Percentiles rank a stretch among this genome's conserved stretches.
Conservation (phyloP, 2,113 vertebrate genomes). For the Laticauda laticaudata region DNA sequence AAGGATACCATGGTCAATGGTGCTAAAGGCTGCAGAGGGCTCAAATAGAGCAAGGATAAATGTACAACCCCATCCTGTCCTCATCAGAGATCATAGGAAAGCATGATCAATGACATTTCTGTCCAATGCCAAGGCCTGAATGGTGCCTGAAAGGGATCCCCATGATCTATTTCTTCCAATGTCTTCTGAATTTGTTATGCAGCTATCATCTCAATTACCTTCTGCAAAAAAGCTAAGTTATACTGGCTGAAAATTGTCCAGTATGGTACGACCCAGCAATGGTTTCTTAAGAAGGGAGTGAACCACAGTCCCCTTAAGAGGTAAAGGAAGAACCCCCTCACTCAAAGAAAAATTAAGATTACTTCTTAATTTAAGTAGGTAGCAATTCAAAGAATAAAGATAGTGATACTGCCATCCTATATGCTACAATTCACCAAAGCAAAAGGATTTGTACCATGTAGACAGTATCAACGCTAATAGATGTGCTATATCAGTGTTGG, state of each 20-base stretch:
- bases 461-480: not conserved
- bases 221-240: not conserved
- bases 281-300: not conserved
- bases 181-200: not conserved
- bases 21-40: not conserved
- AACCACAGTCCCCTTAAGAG: not conserved
- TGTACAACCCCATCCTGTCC: not conserved
- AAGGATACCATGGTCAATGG: not conserved
- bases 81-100: not conserved
- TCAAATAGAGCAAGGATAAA: not conserved
- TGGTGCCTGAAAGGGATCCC: not conserved
- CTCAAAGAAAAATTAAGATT: not conserved
- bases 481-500: not conserved
- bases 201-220: not conserved
- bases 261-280: not conserved
- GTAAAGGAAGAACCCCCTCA: not conserved
- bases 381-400: not conserved
- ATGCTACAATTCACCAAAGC: not conserved
- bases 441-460: not conserved
- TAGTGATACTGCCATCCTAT: not conserved
- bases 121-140: not conserved
- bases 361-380: not conserved
- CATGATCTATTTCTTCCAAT: not conserved
- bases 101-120: not conserved
- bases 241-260: not conserved